Evolutionary conservation across 2,797 vertebrate genomes (phyloP), one percentile per base, ranked within the genome.

Genomic region (Acanthis flammea): DNA sequence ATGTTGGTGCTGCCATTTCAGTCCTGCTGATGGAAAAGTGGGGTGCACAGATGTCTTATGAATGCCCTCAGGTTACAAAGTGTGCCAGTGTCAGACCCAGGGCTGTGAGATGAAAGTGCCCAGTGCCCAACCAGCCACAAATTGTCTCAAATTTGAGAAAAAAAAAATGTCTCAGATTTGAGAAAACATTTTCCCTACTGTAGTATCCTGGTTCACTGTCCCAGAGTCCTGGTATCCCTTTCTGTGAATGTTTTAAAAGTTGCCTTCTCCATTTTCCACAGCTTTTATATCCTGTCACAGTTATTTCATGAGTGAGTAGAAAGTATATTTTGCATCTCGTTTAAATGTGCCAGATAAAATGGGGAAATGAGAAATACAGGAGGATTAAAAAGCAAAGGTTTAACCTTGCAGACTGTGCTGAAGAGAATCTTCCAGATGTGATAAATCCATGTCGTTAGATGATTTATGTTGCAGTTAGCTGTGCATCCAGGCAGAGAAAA

Each of bases 401-500:
- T 73, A 75, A 60, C 55, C 85, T 95, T 66, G 35, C 66, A 91
- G 73, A 25, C 8, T n/a, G 44, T 50, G 19, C 47, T 73, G 73
- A 94, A 89, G 55, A 88, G 60, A 92, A 78, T 81, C 85, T 94
- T 92, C 76, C 91, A 81, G 76, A 66, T 85, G 47, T 83, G 78
- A 93, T 90, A 85, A 94, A 92, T 88, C 71, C 3, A 0, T 70
- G 85, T 79, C 85, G 61, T 90, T 63, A 75, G 68, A 77, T 96
- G 89, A 94, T 97, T 92, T 96, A 88, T 96, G 70, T 94, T 92
- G 82, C 85, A 75, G 73, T 92, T 92, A 95, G 58, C 51, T 70
- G 85, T 92, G 87, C 66, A 57, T 58, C 54, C 87, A 88, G 79
- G 79, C 85, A 84, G 82, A 30, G 55, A 28, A 80, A 95, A 95